Percentiles rank a stretch among this genome's conserved stretches.
phyloP scores from a whole-genome alignment of 2,797 vertebrate genomes.

The Tangara arthus region DNA sequence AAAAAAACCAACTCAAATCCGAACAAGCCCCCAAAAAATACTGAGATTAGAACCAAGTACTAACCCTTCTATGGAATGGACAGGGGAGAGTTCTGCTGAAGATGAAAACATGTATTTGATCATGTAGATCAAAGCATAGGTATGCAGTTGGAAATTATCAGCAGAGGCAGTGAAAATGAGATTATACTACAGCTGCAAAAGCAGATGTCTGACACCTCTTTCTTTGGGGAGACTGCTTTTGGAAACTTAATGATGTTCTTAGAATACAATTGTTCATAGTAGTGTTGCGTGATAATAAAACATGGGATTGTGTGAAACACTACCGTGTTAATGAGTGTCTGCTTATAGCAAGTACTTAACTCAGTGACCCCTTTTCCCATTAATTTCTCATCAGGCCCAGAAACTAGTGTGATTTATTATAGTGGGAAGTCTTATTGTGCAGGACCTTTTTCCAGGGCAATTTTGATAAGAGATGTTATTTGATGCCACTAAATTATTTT shows the following conservation, averaged over 20 bases:
- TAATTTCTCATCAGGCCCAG: slow-evolving; percentile 4
- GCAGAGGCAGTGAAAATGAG: background rate
- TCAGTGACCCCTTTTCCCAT: slow-evolving; percentile 10
- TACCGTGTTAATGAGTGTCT: background rate
- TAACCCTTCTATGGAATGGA: background rate
- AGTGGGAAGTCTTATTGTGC: background rate
- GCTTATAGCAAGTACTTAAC: background rate
- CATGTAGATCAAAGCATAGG: background rate
- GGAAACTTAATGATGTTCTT: background rate
- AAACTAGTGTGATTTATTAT: background rate
- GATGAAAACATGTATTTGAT: background rate
- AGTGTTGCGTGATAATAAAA: slow-evolving; percentile 24
- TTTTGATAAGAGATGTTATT: background rate
- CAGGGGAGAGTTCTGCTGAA: background rate
- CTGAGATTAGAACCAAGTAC: background rate
- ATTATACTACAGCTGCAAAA: background rate
- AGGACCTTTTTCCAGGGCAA: background rate
- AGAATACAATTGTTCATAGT: background rate
- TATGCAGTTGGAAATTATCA: background rate
- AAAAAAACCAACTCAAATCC: background rate
- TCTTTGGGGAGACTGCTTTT: background rate
- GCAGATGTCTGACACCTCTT: background rate
- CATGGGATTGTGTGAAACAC: background rate
- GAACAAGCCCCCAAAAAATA: background rate
- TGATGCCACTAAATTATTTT: background rate